phyloP scores from a whole-genome alignment of 2,888 invertebrate genomes.

The Loripinus fragilis region DNA sequence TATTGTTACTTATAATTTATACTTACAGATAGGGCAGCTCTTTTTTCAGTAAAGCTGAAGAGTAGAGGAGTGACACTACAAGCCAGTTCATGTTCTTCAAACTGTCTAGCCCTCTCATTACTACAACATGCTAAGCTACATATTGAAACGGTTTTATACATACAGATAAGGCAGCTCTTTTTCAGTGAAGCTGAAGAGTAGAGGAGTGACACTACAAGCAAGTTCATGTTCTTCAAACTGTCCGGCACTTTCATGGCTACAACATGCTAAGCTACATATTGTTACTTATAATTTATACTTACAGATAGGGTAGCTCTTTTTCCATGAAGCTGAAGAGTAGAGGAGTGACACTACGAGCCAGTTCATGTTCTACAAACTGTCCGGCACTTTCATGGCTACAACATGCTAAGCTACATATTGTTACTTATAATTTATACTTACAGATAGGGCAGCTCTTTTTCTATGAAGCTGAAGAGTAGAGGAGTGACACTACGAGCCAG shows the following conservation, averaged over 20 bases:
- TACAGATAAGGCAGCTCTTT: constrained; percentile 87
- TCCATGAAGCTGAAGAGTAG: constrained; percentile 97
- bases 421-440: too few relatives aligned
- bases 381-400: constrained; percentile 86
- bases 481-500: constrained; percentile 96
- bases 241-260: constrained; percentile 86
- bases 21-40: constrained; percentile 86
- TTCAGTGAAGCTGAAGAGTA: constrained; percentile 97
- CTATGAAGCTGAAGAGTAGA: constrained; percentile 95
- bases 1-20: too few relatives aligned
- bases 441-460: constrained; percentile 89
- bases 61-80: constrained; percentile 95
- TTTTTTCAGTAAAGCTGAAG: constrained; percentile 96
- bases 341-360: constrained; percentile 95
- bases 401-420: too few relatives aligned
- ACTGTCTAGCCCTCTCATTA: constrained; percentile 89
- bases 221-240: constrained; percentile 98
- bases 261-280: too few relatives aligned
- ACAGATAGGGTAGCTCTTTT: too few relatives aligned
- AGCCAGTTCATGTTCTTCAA: constrained; percentile 96
- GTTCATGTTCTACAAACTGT: constrained; percentile 97
- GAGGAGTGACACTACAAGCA: constrained; percentile 95
- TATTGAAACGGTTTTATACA: too few relatives aligned
- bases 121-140: too few relatives aligned
- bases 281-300: too few relatives aligned